These are phyloP conservation scores for Eurytoma adleriae DNA, from an alignment of 2,888 invertebrate species.

Conservation along the genomic window DNA sequence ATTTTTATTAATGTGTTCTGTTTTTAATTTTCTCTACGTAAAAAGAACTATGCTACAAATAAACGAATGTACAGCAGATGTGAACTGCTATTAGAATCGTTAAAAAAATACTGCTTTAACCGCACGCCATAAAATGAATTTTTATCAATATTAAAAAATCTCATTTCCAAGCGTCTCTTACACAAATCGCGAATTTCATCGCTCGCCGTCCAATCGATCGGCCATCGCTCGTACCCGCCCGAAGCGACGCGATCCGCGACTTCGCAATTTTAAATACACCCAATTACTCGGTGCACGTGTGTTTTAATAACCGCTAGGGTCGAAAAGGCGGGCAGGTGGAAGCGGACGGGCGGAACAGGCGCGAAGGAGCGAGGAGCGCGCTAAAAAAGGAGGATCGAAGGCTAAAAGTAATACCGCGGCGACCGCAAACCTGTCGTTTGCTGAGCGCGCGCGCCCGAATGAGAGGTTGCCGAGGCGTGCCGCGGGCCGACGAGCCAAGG, in stretches of 20 bases:
- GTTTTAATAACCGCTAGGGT: slow-evolving; percentile 55
- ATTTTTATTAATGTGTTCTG: no score
- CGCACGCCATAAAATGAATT: no score
- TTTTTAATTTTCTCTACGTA: no score
- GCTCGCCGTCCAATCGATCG: slow-evolving; percentile 41
- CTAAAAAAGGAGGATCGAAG: slow-evolving; percentile 34
- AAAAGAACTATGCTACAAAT: no score
- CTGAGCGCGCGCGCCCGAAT: slow-evolving; percentile 43
- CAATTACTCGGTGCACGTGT: slow-evolving; percentile 53
- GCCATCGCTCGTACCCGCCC: slow-evolving; percentile 26
- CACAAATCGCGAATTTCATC: no score
- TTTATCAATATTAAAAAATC: no score
- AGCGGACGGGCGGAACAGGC: slow-evolving; percentile 29
- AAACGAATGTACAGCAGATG: no score
- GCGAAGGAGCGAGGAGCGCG: background rate
- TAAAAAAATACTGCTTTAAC: no score
- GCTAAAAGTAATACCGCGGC: slow-evolving; percentile 58
- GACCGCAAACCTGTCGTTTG: slow-evolving; percentile 59
- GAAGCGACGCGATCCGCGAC: background rate
- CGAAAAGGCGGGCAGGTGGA: slow-evolving; percentile 27
- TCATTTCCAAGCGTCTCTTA: no score
- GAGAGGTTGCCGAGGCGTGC: slow-evolving; percentile 51
- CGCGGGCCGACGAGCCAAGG: slow-evolving; percentile 41
- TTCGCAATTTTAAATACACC: slow-evolving; percentile 52
- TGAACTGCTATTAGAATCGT: no score